Evolutionary conservation across 2,113 vertebrate genomes (phyloP).

Genomic region (Perca flavescens): DNA sequence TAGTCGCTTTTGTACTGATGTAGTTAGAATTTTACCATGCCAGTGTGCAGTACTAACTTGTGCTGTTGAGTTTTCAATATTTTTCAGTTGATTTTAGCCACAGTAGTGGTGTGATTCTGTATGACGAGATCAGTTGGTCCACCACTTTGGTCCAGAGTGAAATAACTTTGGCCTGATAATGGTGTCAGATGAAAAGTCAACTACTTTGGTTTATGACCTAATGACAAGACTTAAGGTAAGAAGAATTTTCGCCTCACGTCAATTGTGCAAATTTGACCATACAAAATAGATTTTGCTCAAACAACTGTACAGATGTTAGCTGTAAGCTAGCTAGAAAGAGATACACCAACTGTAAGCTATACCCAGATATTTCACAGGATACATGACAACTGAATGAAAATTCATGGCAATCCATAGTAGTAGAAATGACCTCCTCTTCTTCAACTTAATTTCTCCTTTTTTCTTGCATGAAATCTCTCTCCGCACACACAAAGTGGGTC

Average conservation of each 20-base stretch:
- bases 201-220: not conserved
- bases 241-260: too few species aligned
- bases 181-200: not conserved
- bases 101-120: not conserved
- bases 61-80: not conserved
- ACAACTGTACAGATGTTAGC: too few species aligned
- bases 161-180: not conserved
- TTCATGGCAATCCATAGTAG: too few species aligned
- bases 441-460: constrained; percentile 20
- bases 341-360: too few species aligned
- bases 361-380: too few species aligned
- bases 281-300: too few species aligned
- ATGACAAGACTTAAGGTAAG: not conserved
- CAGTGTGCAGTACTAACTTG: not conserved
- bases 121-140: not conserved
- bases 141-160: not conserved
- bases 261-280: too few species aligned
- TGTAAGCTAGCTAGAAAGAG: too few species aligned
- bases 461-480: constrained; percentile 30
- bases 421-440: not conserved
- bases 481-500: constrained; percentile 39
- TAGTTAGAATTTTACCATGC: not conserved
- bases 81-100: not conserved
- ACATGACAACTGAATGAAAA: too few species aligned
- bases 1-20: not conserved